phyloP scores from a whole-genome alignment of 2,888 invertebrate species.

The Eupsilia transversa region DNA sequence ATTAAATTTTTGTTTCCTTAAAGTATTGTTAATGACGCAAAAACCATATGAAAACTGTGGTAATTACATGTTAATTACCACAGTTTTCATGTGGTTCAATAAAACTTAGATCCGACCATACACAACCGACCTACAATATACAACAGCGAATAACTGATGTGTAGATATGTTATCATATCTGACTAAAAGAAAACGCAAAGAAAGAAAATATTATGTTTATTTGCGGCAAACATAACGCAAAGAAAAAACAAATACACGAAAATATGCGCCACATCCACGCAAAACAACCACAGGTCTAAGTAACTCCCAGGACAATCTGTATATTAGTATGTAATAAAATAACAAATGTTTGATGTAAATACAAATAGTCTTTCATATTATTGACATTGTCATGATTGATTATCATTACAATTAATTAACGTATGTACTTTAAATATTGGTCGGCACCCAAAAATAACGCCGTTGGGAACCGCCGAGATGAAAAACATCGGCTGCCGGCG shows the following conservation, averaged over 20 bases:
- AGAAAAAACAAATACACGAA: too few species aligned
- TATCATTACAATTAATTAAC: background rate
- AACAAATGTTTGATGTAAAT: background rate
- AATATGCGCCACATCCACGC: too few species aligned
- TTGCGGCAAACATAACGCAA: too few species aligned
- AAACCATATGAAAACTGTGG: too few species aligned
- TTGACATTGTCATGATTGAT: constrained; percentile 5
- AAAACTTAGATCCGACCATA: background rate
- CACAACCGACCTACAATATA: background rate
- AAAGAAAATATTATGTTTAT: too few species aligned
- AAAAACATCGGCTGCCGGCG: too few species aligned
- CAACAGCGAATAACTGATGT: background rate
- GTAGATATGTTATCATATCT: background rate
- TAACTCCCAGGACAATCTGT: constrained; percentile 6
- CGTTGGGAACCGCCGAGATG: too few species aligned
- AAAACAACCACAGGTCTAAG: too few species aligned
- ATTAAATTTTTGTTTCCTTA: background rate
- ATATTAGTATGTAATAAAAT: background rate
- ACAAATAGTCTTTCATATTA: background rate
- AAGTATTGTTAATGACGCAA: background rate
- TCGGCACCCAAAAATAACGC: too few species aligned
- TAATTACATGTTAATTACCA: background rate
- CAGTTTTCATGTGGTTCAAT: background rate
- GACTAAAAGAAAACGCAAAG: too few species aligned
- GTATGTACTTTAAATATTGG: background rate